Evolutionary conservation across 2,113 vertebrate genomes (phyloP).

Genomic region (Aspiorhynchus laticeps): DNA sequence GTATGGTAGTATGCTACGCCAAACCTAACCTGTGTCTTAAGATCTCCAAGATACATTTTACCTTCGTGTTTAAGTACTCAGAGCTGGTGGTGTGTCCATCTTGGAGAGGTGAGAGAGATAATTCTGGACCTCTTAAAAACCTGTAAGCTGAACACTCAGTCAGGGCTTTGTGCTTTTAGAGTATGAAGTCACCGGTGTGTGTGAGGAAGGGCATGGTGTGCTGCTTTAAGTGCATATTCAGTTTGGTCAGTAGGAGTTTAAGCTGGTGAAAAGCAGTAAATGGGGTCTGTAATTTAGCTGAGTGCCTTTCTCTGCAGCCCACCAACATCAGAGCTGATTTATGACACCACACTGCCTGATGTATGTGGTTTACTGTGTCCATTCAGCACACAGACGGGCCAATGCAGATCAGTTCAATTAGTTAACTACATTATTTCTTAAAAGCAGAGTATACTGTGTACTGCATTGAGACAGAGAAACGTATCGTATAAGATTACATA

Average conservation of each 20-base stretch:
- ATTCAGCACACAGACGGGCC: slow-evolving; percentile 24
- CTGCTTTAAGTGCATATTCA: slow-evolving; percentile 36
- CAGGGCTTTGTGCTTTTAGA: not conserved
- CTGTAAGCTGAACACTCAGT: not conserved
- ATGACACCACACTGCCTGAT: slow-evolving; percentile 19
- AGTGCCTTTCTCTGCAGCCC: slow-evolving; percentile 26
- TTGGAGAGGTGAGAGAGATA: not conserved
- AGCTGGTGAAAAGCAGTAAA: slow-evolving; percentile 35
- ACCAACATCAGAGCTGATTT: slow-evolving; percentile 19
- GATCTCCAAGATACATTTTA: not conserved
- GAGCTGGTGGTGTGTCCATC: not conserved
- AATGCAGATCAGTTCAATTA: slow-evolving; percentile 30
- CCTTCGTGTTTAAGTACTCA: not conserved
- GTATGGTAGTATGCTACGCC: not conserved
- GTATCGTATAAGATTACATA: not conserved
- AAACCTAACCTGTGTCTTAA: not conserved
- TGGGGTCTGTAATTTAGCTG: slow-evolving; percentile 48
- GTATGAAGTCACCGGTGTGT: not conserved
- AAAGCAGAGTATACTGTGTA: not conserved
- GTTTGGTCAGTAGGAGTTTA: slow-evolving; percentile 38
- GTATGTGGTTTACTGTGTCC: slow-evolving; percentile 2
- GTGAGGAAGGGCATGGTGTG: not conserved
- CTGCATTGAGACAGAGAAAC: not conserved
- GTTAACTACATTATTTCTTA: slow-evolving; percentile 32
- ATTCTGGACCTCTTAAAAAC: not conserved